Evolutionary conservation across 2,888 invertebrate genomes (phyloP).

Genomic region (Seira ritae): DNA sequence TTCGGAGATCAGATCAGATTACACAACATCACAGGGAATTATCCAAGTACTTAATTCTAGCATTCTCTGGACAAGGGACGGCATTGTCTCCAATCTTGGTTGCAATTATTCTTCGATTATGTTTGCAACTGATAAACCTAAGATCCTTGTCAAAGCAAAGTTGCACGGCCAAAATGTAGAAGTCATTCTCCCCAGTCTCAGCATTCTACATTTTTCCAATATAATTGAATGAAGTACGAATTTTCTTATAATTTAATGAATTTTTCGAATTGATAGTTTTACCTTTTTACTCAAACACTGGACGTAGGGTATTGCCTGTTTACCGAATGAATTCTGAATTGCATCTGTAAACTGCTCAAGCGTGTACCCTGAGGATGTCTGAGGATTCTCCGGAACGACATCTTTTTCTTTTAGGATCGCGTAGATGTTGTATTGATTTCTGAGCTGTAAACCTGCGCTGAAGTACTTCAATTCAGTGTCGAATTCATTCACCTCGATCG

Average conservation of each 20-base stretch:
- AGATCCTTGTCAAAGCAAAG: constrained; percentile 66
- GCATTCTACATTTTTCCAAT: constrained; percentile 35
- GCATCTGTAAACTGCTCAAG: constrained; percentile 54
- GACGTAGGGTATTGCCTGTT: constrained; percentile 59
- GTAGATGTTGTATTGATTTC: constrained; percentile 69
- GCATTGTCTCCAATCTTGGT: constrained; percentile 26
- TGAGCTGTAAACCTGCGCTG: constrained; percentile 57
- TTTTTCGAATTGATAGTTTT: not conserved
- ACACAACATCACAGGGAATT: not conserved
- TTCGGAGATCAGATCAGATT: not conserved
- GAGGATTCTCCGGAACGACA: constrained; percentile 52
- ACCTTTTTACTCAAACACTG: constrained; percentile 68
- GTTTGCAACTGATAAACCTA: constrained; percentile 60
- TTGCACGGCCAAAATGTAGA: constrained; percentile 69
- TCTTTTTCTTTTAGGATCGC: constrained; percentile 65
- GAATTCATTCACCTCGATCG: constrained; percentile 54
- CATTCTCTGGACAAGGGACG: constrained; percentile 63
- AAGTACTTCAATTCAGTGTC: constrained; percentile 69
- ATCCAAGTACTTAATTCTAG: constrained; percentile 65
- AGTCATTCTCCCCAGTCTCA: constrained; percentile 34
- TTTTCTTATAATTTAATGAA: not conserved
- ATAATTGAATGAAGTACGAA: constrained; percentile 5
- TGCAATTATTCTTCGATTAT: constrained; percentile 13
- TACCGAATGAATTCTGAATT: constrained; percentile 49
- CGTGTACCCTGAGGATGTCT: constrained; percentile 60